Evolutionary conservation across 2,888 invertebrate genomes (phyloP).

Genomic region (Lypha dubia): DNA sequence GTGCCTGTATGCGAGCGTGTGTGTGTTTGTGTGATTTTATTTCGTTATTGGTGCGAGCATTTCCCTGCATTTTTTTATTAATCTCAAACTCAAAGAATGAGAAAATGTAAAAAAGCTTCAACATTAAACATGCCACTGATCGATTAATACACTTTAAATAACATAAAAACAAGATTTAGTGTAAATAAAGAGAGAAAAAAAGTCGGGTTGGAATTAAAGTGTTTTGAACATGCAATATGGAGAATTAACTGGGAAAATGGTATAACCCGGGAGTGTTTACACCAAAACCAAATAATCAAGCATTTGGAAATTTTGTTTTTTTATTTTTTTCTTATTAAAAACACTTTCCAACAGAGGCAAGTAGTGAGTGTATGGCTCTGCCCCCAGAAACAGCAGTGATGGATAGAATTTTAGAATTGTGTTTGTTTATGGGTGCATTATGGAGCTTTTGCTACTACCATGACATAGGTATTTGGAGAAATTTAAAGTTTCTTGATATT

Average conservation of each 20-base stretch:
- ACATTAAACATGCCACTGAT: constrained; percentile 68
- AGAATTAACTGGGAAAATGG: constrained; percentile 27
- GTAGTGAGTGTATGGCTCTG: too few relatives aligned
- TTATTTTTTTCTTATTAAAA: too few relatives aligned
- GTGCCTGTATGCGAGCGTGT: neutral
- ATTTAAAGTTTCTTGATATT: too few relatives aligned
- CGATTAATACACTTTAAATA: constrained; percentile 70
- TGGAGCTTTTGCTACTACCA: too few relatives aligned
- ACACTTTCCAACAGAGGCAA: too few relatives aligned
- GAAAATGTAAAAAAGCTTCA: constrained; percentile 55
- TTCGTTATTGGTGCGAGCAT: constrained; percentile 25
- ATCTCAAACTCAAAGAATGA: constrained; percentile 57
- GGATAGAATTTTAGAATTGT: too few relatives aligned
- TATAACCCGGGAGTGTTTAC: constrained; percentile 44
- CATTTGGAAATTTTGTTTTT: neutral
- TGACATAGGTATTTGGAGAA: too few relatives aligned
- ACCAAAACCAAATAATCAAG: constrained; percentile 3
- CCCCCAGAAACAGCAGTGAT: too few relatives aligned
- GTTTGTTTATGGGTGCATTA: too few relatives aligned
- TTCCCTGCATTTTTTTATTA: constrained; percentile 50
- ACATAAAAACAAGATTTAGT: constrained; percentile 63
- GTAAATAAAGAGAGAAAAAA: constrained; percentile 39
- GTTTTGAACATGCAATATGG: constrained; percentile 65
- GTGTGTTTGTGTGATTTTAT: neutral
- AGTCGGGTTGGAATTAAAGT: constrained; percentile 61